Conservation (phyloP, 2,797 vertebrate species). For the Enteromius paludinosus region DNA sequence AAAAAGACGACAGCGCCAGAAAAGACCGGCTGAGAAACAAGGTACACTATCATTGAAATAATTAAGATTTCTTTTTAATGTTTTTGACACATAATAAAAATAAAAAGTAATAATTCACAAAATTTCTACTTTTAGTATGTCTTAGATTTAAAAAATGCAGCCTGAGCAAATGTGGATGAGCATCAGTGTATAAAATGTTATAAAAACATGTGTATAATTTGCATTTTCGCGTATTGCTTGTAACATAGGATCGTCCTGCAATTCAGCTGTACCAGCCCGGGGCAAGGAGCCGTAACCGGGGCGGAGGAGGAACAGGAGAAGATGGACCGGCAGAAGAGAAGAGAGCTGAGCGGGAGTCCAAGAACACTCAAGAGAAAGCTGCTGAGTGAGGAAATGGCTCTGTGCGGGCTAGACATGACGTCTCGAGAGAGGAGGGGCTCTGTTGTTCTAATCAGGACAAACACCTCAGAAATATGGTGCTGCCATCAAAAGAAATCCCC, state of each 20-base stretch:
- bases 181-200: neutral
- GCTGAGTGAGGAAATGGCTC: slow-evolving; percentile 78
- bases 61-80: neutral
- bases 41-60: slow-evolving; percentile 69
- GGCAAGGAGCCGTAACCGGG: slow-evolving; percentile 85
- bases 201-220: neutral
- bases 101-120: neutral
- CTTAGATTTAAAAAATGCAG: neutral
- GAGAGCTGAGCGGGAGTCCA: slow-evolving; percentile 83
- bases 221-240: neutral
- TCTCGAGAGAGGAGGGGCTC: slow-evolving; percentile 50
- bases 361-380: slow-evolving; percentile 83
- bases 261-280: slow-evolving; percentile 98
- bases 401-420: slow-evolving; percentile 10
- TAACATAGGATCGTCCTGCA: slow-evolving; percentile 91
- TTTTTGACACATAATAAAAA: too few species aligned
- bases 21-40: slow-evolving; percentile 95
- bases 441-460: slow-evolving; percentile 63
- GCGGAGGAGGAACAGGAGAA: slow-evolving; percentile 73
- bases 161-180: neutral
- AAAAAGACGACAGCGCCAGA: slow-evolving; percentile 88
- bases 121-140: neutral
- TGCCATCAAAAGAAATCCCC: slow-evolving; percentile 58
- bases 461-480: slow-evolving; percentile 48
- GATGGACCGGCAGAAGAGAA: slow-evolving; percentile 77